phyloP scores from a whole-genome alignment of 2,888 invertebrate species.

The Phaonia tiefii region DNA sequence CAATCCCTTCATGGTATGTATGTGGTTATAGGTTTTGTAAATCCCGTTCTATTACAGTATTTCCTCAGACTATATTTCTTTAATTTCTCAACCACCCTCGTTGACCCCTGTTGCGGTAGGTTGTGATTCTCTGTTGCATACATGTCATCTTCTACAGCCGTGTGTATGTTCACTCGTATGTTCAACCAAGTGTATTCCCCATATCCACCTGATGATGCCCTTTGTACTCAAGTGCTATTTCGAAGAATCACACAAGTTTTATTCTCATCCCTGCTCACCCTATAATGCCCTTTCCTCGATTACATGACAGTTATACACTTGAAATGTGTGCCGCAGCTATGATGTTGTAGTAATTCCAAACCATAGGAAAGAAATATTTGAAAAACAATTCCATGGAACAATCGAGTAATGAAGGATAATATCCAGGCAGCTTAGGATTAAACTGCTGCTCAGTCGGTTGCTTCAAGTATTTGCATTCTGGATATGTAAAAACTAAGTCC shows the following conservation, averaged over 20 bases:
- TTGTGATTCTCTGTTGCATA: not conserved
- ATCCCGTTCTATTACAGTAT: no score
- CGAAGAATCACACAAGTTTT: conserved; percentile 14
- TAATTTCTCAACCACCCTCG: not conserved
- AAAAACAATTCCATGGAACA: conserved; percentile 6
- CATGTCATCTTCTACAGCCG: not conserved
- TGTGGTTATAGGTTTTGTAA: no score
- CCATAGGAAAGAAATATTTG: conserved; percentile 13
- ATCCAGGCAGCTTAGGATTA: conserved; percentile 6
- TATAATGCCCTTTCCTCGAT: not conserved
- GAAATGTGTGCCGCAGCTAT: not conserved
- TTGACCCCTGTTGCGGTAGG: not conserved
- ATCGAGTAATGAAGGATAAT: not conserved
- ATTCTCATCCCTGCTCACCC: not conserved
- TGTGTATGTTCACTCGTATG: not conserved
- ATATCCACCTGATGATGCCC: conserved; percentile 31
- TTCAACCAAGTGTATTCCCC: not conserved
- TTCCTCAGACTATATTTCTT: no score
- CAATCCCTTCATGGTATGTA: no score
- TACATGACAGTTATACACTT: not conserved
- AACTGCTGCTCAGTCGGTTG: conserved; percentile 10
- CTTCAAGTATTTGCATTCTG: conserved; percentile 16
- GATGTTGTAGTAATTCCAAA: not conserved
- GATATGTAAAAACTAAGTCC: not conserved
- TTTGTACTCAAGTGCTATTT: conserved; percentile 31